Conservation (phyloP, 2,888 invertebrate genomes). For the Anoplius nigerrimus region DNA sequence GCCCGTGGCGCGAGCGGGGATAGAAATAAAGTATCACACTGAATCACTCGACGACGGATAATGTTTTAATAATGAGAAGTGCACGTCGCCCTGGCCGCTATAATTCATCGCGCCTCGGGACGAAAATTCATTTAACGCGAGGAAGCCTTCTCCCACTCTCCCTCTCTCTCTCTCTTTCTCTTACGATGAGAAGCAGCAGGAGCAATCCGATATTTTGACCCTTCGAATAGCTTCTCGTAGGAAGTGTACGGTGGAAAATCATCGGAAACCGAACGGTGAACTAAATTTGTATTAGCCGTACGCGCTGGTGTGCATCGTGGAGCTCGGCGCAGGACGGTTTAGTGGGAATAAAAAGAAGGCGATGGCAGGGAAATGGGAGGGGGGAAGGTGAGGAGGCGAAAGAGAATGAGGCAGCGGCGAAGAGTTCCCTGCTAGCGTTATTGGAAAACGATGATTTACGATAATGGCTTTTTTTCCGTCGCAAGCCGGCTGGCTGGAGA, state of each 20-base stretch:
- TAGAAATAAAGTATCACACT: slow-evolving; percentile 31
- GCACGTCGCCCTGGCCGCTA: background rate
- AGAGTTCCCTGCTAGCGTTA: slow-evolving; percentile 74
- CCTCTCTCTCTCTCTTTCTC: background rate
- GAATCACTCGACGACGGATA: slow-evolving; percentile 11
- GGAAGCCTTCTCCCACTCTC: background rate
- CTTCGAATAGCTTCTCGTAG: no score
- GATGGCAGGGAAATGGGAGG: background rate
- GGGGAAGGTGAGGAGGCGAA: slow-evolving; percentile 29
- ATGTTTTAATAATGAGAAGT: slow-evolving; percentile 31
- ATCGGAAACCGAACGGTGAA: background rate
- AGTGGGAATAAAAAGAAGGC: slow-evolving; percentile 5
- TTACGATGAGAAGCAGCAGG: background rate
- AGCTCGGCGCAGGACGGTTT: background rate
- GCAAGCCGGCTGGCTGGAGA: slow-evolving; percentile 36
- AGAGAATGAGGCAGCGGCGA: slow-evolving; percentile 25
- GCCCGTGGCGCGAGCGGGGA: slow-evolving; percentile 8
- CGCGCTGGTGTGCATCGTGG: background rate
- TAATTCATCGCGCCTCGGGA: slow-evolving; percentile 2
- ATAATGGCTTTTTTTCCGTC: slow-evolving; percentile 75
- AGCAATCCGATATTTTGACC: no score
- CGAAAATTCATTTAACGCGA: background rate
- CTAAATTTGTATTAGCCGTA: background rate
- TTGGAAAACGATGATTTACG: slow-evolving; percentile 80
- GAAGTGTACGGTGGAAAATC: no score